Evolutionary conservation across 2,797 vertebrate genomes (phyloP).

Genomic region (Garrulus glandarius): DNA sequence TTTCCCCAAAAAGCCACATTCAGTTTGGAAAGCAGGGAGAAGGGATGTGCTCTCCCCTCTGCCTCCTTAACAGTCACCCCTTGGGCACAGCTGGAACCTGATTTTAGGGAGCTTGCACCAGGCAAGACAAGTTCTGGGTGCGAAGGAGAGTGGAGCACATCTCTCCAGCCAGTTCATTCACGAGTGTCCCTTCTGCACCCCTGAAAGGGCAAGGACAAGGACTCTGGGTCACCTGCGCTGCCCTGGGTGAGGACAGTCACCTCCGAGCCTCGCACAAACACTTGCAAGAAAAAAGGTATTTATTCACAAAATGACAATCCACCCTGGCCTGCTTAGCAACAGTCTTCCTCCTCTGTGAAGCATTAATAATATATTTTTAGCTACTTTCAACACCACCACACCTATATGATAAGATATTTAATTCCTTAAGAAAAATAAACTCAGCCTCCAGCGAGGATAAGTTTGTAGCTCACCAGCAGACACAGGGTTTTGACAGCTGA

Average conservation of each 20-base stretch:
- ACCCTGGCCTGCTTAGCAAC: background rate
- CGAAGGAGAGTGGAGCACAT: background rate
- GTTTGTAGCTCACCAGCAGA: background rate
- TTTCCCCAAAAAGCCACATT: background rate
- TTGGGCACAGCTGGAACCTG: background rate
- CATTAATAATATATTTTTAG: background rate
- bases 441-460: background rate
- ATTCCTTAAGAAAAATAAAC: background rate
- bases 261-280: background rate
- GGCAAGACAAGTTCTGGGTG: background rate
- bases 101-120: background rate
- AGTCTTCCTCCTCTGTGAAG: background rate
- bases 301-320: background rate
- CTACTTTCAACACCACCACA: background rate
- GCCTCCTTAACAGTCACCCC: rapidly evolving
- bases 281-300: background rate
- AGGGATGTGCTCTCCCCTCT: background rate
- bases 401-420: background rate
- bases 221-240: rapidly evolving
- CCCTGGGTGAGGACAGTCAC: background rate
- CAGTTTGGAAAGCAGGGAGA: background rate
- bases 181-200: background rate
- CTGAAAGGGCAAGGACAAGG: background rate
- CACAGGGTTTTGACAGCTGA: background rate
- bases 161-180: background rate